A percentile compares a stretch with the other conserved stretches of the same genome.
Conservation (phyloP, 2,888 invertebrate genomes). For the Cerastis rubricosa region DNA sequence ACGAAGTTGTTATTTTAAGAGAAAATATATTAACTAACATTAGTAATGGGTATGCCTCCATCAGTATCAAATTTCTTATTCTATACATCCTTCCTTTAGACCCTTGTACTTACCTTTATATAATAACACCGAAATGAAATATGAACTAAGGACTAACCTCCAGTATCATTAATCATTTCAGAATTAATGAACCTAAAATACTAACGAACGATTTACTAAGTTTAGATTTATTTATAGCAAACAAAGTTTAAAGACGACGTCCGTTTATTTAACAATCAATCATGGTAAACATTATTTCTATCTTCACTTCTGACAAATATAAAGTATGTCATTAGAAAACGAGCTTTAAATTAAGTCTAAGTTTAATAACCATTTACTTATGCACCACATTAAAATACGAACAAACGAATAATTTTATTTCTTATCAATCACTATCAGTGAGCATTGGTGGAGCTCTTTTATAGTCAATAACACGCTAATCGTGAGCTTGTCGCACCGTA, state of each 20-base stretch:
- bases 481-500: not conserved
- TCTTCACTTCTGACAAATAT: not conserved
- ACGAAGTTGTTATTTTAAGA: not conserved
- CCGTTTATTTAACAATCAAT: slow-evolving; percentile 27
- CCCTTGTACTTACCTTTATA: slow-evolving; percentile 8
- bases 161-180: slow-evolving; percentile 44
- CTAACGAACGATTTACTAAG: slow-evolving; percentile 30
- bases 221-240: slow-evolving; percentile 27
- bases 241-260: not conserved
- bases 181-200: slow-evolving; percentile 41
- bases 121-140: slow-evolving; percentile 48
- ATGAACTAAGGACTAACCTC: slow-evolving; percentile 39
- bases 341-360: not conserved
- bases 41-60: slow-evolving; percentile 21
- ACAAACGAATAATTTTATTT: too few species aligned
- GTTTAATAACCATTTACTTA: not conserved
- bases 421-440: too few species aligned
- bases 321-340: not conserved
- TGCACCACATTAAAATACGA: too few species aligned
- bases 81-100: slow-evolving; percentile 23
- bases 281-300: slow-evolving; percentile 1
- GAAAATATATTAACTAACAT: not conserved
- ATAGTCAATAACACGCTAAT: not conserved
- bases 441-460: not conserved
- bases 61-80: slow-evolving; percentile 37